These are phyloP conservation scores for Willisornis vidua DNA, from an alignment of 2,113 vertebrate species.

Conservation along the genomic window DNA sequence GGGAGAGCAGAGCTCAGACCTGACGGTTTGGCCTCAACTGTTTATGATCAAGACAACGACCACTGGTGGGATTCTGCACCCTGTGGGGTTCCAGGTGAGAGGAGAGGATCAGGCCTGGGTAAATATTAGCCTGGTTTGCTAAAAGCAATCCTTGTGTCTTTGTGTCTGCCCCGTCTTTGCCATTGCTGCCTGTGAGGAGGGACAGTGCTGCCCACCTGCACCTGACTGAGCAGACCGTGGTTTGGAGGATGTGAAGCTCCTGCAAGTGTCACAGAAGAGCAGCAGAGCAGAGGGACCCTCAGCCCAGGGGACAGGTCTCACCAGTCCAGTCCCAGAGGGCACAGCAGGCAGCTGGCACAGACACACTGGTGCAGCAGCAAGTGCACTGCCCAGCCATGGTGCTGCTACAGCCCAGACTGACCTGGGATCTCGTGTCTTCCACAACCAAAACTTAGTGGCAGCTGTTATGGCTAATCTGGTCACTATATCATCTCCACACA, in stretches of 20 bases:
- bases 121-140: not conserved
- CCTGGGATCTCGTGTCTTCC: not conserved
- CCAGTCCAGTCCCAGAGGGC: not conserved
- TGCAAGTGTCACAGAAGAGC: not conserved
- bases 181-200: not conserved
- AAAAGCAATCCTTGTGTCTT: not conserved
- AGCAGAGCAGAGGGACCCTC: not conserved
- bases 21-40: not conserved
- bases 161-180: not conserved
- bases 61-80: not conserved
- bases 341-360: not conserved
- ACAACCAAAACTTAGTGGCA: not conserved
- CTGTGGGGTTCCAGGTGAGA: not conserved
- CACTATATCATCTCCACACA: not conserved
- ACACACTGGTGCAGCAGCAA: not conserved
- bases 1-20: not conserved
- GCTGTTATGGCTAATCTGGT: not conserved
- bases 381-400: not conserved
- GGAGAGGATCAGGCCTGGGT: not conserved
- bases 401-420: not conserved
- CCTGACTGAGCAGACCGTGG: not conserved
- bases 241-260: not conserved
- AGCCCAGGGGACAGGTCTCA: not conserved
- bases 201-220: not conserved
- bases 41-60: not conserved